A percentile compares a stretch with the other conserved stretches of the same genome.
Conservation (phyloP, 2,113 vertebrate species). For the Phaethornis superciliosus region DNA sequence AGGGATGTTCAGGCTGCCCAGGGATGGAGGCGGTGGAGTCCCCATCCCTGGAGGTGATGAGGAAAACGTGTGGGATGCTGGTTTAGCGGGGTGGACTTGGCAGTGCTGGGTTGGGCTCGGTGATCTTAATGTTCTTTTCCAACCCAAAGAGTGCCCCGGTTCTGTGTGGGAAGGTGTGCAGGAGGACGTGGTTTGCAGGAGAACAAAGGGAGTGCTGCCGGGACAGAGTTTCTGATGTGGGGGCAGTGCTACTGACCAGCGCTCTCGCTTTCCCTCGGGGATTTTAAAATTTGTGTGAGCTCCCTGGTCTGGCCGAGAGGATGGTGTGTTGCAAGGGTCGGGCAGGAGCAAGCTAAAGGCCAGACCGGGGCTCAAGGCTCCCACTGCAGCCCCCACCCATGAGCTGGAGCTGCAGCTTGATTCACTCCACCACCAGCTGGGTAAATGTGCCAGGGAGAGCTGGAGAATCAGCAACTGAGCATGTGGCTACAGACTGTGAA, state of each 20-base stretch:
- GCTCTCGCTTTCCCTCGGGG: neutral
- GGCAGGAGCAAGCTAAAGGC: neutral
- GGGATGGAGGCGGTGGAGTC: no score
- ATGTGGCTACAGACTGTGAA: neutral
- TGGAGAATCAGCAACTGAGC: neutral
- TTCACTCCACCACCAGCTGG: neutral
- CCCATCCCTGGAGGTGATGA: no score
- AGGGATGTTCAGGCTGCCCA: no score
- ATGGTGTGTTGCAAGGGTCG: rapidly evolving
- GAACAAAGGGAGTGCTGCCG: neutral
- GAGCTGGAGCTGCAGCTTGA: neutral
- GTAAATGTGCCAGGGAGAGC: neutral
- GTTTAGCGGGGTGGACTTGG: neutral
- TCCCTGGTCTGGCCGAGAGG: rapidly evolving
- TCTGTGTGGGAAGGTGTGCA: neutral
- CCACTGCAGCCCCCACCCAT: rapidly evolving
- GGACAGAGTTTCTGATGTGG: neutral
- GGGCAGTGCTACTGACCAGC: neutral
- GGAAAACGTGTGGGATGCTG: no score
- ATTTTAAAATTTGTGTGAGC: neutral
- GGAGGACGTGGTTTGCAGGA: neutral
- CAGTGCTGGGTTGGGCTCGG: no score
- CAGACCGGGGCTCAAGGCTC: neutral
- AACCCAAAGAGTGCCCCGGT: no score
- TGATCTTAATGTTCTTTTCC: no score